Evolutionary conservation across 2,888 invertebrate genomes (phyloP), one percentile per base, ranked within the genome.

Genomic region (Sesamia inferens): DNA sequence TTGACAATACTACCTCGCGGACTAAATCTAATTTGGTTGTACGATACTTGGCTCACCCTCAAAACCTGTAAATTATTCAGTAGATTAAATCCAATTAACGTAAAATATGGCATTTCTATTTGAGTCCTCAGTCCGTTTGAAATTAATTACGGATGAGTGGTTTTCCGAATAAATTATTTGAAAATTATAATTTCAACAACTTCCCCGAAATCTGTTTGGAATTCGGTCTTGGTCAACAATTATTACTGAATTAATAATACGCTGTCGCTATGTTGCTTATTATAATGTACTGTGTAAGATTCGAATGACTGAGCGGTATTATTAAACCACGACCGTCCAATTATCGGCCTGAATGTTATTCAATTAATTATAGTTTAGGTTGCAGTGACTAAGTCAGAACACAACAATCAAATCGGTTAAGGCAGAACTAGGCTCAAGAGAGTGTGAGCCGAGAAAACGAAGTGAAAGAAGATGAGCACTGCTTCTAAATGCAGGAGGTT

Each of bases 121-220:
- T 62, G 22, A 55, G 42, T 68, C 54, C 72, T 44, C 44, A 67
- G 48, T 55, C 14, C n/a, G 48, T 72, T 68, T 58, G 39, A 66
- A 71, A 82, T 82, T 78, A 51, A 78, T 69, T 61, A 78, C 47
- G 14, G 67, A 61, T 61, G 64, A 68, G 59, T 57, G 83, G 79
- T 65, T 72, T 66, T 47, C 22, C 11, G 44, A 67, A 78, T 82
- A 71, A 70, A 82, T 82, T 67, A 55, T 67, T 4, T 6, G 54
- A 64, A 82, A 78, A 59, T 78, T 64, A 55, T 58, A 71, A 71
- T 58, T 48, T 63, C 5, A 31, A 54, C 5, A 31, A 54, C 31
- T 66, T 57, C 55, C 22, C 14, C 0, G 11, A 69, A 59, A 61
- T 42, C n/a, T 57, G 57, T 69, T 81, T 24, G 5, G 11, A 58